phyloP scores from a whole-genome alignment of 2,888 invertebrate genomes.

The Uloborus plumipes region DNA sequence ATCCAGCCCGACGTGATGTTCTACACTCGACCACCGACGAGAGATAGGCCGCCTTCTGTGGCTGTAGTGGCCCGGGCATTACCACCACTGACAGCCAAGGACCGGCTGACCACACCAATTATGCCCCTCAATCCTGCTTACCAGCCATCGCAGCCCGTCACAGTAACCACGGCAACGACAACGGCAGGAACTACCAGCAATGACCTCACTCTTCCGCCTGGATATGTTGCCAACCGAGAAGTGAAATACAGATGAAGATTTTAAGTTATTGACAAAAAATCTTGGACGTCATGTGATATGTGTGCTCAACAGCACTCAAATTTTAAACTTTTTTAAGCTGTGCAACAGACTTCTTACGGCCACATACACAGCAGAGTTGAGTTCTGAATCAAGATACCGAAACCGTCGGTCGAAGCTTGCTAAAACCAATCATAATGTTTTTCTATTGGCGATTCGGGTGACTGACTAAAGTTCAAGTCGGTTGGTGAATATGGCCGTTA shows the following conservation, averaged over 20 bases:
- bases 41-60: conserved; percentile 1
- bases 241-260: conserved; percentile 32
- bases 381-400: too few relatives aligned
- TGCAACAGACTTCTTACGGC: neutral
- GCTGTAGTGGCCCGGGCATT: conserved; percentile 34
- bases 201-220: conserved; percentile 63
- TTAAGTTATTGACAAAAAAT: neutral
- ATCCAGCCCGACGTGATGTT: conserved; percentile 66
- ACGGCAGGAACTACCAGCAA: conserved; percentile 35
- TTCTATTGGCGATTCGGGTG: too few relatives aligned
- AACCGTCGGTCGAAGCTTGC: too few relatives aligned
- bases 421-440: too few relatives aligned
- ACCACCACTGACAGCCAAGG: conserved; percentile 17
- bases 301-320: too few relatives aligned
- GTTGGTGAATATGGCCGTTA: too few relatives aligned
- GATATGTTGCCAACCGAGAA: conserved; percentile 61
- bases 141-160: conserved; percentile 55
- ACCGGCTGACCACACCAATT: conserved; percentile 57
- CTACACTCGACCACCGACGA: conserved; percentile 44
- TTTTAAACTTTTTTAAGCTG: neutral
- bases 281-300: neutral
- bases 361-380: neutral
- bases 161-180: conserved; percentile 12
- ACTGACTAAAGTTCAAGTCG: too few relatives aligned
- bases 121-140: conserved; percentile 63